These are phyloP conservation scores for Tinamus major DNA, from an alignment of 2,797 vertebrate genomes.

Conservation along the genomic window DNA sequence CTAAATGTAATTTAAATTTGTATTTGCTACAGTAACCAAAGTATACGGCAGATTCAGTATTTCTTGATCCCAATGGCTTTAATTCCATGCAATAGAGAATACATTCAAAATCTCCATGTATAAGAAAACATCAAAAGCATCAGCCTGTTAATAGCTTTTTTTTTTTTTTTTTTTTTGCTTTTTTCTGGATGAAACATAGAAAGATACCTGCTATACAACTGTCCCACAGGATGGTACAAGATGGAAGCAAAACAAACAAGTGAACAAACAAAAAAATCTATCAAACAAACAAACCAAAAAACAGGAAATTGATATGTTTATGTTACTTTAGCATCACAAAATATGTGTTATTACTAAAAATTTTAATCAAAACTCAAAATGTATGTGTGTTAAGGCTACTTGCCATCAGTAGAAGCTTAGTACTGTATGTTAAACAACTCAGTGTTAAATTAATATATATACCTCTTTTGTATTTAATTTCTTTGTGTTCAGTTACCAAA, in stretches of 20 bases:
- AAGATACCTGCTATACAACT: not conserved
- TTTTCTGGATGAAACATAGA: not conserved
- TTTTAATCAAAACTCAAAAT: not conserved
- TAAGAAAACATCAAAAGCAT: conserved; percentile 13
- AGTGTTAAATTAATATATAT: not conserved
- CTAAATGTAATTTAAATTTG: not conserved
- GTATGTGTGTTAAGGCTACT: not conserved
- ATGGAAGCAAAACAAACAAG: not conserved
- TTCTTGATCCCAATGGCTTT: conserved; percentile 15
- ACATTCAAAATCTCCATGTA: not conserved
- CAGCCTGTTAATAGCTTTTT: not conserved
- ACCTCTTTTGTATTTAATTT: not conserved
- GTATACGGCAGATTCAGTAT: not conserved
- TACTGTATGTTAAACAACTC: not conserved
- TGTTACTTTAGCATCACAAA: not conserved
- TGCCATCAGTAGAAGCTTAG: not conserved
- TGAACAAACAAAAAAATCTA: not conserved
- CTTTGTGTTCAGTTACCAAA: not conserved
- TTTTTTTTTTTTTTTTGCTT: not conserved
- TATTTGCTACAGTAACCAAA: not conserved
- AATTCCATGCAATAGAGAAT: not conserved
- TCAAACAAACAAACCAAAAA: not conserved
- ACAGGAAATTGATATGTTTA: not conserved
- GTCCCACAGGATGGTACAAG: not conserved
- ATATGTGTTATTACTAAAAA: not conserved